Conservation (phyloP, 2,113 vertebrate genomes). For the Isichthys henryi region DNA sequence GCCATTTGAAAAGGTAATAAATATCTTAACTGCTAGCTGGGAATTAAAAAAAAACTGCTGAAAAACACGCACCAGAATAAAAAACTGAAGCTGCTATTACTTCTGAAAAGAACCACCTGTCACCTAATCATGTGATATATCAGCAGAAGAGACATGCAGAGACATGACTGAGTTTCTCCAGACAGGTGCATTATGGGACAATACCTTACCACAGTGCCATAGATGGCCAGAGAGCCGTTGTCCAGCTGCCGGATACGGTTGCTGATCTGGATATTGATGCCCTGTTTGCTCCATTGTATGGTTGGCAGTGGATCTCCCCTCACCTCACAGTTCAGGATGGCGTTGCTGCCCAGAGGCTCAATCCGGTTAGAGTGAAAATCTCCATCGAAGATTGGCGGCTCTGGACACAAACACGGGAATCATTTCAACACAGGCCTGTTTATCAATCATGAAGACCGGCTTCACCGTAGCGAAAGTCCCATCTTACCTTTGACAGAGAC, state of each 20-base stretch:
- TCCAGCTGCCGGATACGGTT: conserved; percentile 76
- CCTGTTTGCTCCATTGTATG: conserved; percentile 87
- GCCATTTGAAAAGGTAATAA: not conserved
- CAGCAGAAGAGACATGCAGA: not conserved
- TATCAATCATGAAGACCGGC: not conserved
- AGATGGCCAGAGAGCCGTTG: conserved; percentile 92
- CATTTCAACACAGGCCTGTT: not conserved
- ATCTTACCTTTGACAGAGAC: conserved; percentile 87
- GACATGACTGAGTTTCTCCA: not conserved
- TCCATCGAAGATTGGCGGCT: conserved; percentile 89
- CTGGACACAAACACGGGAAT: conserved; percentile 48
- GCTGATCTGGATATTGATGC: conserved; percentile 65
- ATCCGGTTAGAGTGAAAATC: conserved; percentile 75
- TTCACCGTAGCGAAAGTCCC: not conserved
- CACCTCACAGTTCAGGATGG: conserved; percentile 86
- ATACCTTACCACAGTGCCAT: conserved; percentile 78
- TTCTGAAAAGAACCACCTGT: not conserved
- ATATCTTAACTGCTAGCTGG: not conserved
- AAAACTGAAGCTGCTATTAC: not conserved
- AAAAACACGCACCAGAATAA: not conserved
- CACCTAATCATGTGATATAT: not conserved
- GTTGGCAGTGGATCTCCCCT: conserved; percentile 82
- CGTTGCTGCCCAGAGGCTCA: conserved; percentile 83
- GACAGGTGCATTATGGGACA: not conserved
- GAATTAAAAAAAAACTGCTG: not conserved